These are phyloP conservation scores for Dyspetes luteomarginatus DNA, from an alignment of 2,888 invertebrate genomes.

Conservation along the genomic window DNA sequence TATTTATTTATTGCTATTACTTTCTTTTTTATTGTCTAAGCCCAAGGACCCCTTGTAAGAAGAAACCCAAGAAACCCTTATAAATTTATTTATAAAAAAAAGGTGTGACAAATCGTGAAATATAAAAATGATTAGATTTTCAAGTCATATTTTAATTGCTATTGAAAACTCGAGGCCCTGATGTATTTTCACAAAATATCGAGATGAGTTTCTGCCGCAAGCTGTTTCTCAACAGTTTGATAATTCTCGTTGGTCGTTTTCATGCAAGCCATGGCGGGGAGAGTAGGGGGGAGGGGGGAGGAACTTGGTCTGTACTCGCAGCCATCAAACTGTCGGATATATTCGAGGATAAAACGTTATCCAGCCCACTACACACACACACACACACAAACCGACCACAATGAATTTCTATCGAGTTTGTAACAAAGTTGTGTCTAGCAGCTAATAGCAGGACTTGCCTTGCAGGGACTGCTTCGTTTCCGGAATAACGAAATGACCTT, in stretches of 20 bases:
- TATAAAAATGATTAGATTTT: no score
- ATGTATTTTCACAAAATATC: no score
- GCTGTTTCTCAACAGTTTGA: constrained; percentile 64
- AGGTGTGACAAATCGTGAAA: no score
- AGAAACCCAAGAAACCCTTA: no score
- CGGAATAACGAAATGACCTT: constrained; percentile 19
- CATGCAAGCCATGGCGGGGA: neutral
- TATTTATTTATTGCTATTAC: no score
- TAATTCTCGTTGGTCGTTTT: constrained; percentile 39
- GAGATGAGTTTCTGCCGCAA: constrained; percentile 38
- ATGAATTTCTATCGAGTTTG: constrained; percentile 75
- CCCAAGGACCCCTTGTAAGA: no score
- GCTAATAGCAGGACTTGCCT: constrained; percentile 13
- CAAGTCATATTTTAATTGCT: no score
- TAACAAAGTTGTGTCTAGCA: constrained; percentile 70
- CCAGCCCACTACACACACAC: constrained; percentile 70
- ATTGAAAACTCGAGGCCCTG: no score
- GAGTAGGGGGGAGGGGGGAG: no score
- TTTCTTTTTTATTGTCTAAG: no score
- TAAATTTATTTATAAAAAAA: no score
- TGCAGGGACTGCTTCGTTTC: constrained; percentile 30
- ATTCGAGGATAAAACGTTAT: constrained; percentile 64
- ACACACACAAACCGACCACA: no score
- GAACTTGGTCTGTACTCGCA: constrained; percentile 26
- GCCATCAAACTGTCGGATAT: constrained; percentile 52